These are phyloP conservation scores for Crotalus horridus DNA, from an alignment of 2,113 vertebrate genomes.

Conservation along the genomic window DNA sequence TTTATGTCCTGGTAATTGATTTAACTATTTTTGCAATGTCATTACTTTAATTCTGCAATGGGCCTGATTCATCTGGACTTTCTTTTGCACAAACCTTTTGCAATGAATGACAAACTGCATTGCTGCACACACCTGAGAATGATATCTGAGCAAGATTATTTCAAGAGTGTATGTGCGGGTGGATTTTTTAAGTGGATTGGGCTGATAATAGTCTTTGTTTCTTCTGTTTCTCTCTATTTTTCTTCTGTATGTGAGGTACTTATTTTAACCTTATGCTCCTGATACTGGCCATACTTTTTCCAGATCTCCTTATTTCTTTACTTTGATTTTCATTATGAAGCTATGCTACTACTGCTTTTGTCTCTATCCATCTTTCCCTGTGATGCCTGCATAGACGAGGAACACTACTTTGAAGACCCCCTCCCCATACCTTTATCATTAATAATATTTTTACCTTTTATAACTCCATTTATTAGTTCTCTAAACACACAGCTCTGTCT, in stretches of 20 bases:
- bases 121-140: neutral
- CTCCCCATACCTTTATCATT: constrained; percentile 25
- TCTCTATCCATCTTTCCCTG: constrained; percentile 63
- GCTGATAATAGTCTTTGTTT: constrained; percentile 7
- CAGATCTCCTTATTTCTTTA: constrained; percentile 69
- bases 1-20: constrained; percentile 65
- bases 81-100: neutral
- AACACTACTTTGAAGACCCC: constrained; percentile 57
- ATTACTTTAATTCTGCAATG: constrained; percentile 54
- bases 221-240: neutral
- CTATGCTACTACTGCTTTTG: constrained; percentile 61
- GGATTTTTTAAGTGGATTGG: neutral
- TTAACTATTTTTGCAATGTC: constrained; percentile 64
- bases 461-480: constrained; percentile 50
- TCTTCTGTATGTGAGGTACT: constrained; percentile 21
- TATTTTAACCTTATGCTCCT: constrained; percentile 57
- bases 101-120: neutral
- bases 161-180: neutral
- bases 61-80: neutral
- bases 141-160: neutral
- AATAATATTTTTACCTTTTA: constrained; percentile 40
- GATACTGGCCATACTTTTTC: constrained; percentile 56
- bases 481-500: constrained; percentile 60
- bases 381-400: constrained; percentile 63
- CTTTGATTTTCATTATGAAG: constrained; percentile 57